Evolutionary conservation across 2,797 vertebrate species (phyloP).

Genomic region (Megaceryle alcyon): DNA sequence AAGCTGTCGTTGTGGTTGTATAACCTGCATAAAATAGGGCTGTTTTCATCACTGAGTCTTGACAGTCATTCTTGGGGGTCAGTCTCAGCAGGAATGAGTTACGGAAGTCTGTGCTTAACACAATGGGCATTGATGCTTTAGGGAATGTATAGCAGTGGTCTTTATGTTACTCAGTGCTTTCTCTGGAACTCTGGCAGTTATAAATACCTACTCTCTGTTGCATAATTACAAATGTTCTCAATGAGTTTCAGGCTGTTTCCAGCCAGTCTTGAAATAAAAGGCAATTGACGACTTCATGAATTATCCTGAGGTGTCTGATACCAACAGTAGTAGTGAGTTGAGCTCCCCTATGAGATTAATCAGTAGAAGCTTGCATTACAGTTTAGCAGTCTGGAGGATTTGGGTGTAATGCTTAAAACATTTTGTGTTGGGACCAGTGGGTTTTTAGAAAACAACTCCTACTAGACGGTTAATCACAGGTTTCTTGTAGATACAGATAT

Average conservation of each 20-base stretch:
- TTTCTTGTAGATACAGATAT: background rate
- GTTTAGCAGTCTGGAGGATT: background rate
- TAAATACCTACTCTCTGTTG: background rate
- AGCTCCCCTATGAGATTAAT: background rate
- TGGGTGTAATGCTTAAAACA: background rate
- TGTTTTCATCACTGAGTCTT: background rate
- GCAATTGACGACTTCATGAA: background rate
- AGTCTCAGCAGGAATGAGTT: background rate
- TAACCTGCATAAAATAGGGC: background rate
- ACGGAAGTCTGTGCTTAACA: background rate
- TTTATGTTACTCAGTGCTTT: background rate
- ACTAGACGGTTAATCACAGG: background rate
- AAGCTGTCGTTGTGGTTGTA: rapidly evolving
- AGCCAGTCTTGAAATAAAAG: background rate
- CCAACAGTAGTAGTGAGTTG: background rate
- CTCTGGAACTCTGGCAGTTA: background rate
- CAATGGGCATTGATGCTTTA: background rate
- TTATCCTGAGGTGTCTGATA: background rate
- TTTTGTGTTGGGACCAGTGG: background rate
- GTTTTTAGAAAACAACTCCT: background rate
- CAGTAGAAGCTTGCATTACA: background rate
- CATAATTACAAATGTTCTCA: background rate
- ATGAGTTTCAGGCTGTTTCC: background rate
- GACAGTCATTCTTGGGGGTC: background rate
- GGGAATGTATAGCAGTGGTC: background rate